Percentiles rank a stretch among this genome's conserved stretches.
Conservation (phyloP, 2,797 vertebrate genomes). For the Natrix natrix region DNA sequence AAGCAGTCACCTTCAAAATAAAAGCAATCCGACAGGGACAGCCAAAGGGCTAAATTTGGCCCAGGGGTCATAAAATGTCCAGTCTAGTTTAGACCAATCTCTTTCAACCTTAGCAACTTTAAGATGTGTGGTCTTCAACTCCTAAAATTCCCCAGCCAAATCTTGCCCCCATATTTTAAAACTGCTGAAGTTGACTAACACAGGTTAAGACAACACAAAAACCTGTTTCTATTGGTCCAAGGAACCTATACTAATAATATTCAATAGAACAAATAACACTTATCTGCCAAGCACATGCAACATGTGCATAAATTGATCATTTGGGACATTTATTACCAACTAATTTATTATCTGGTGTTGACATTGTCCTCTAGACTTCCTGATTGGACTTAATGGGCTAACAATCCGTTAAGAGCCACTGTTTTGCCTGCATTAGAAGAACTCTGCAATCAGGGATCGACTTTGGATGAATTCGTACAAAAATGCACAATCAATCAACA, state of each 20-base stretch:
- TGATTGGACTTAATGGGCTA: constrained; percentile 4
- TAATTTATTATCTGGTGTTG: background rate
- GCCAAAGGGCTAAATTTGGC: background rate
- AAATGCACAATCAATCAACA: background rate
- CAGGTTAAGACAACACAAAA: background rate
- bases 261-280: background rate
- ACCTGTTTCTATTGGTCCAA: background rate
- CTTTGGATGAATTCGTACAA: background rate
- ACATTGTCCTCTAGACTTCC: background rate
- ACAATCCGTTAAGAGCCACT: constrained; percentile 6
- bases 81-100: background rate
- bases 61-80: background rate
- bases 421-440: constrained; percentile 12
- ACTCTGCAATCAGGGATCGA: background rate
- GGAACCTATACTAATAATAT: background rate
- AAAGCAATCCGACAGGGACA: background rate
- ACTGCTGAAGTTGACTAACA: background rate
- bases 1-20: background rate
- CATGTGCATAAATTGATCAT: background rate
- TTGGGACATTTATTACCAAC: background rate
- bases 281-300: background rate
- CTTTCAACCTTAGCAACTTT: background rate
- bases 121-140: background rate
- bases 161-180: background rate
- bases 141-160: background rate